Base-by-base conservation (phyloP, 2,797 vertebrate species). In the Coregonus suidteri region DNA sequence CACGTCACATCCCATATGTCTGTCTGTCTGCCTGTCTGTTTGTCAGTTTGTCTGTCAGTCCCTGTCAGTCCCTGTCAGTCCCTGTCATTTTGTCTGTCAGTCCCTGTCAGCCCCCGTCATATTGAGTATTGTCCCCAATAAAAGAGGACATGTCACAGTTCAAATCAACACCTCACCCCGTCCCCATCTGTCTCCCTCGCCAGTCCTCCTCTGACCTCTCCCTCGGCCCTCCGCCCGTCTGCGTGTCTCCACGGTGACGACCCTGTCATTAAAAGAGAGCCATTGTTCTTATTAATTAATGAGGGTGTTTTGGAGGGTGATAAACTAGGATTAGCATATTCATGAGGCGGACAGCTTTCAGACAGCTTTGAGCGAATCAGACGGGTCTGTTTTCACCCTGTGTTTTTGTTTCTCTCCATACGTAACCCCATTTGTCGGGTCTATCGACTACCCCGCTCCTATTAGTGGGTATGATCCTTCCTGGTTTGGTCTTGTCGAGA, bases 271-370 rank as follows among this genome's bases (percentile, higher is more conserved):
- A 91, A 91, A 93, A 77, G 88, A 30, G 88, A 88, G 89, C 87
- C 86, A 93, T 93, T 94, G 93, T 93, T 87, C 77, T 87, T 87
- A 92, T 94, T 94, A 94, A 94, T 94, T 95, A 95, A 94, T 88
- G 90, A 93, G 91, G 76, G 84, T 78, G 83, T 75, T 79, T 71
- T 54, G 20, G 59, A 64, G 74, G 53, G 76, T 84, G 72, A 89
- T 92, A 92, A 93, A 92, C 88, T 84, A 70, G 88, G 92, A 95
- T 95, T 94, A 93, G 88, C 94, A 95, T 95, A 95, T 95, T 95
- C 93, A 95, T 94, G 92, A 95, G 93, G 81, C 80, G 83, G 90
- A 90, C 93, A 94, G 93, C 91, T 94, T 94, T 94, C 90, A 91
- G 90, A 93, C 92, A 93, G 93, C 92, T 93, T 94, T 93, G 85